Evolutionary conservation across 2,888 invertebrate genomes (phyloP), one percentile per base, ranked within the genome.

Genomic region (Zootermopsis nevadensis): DNA sequence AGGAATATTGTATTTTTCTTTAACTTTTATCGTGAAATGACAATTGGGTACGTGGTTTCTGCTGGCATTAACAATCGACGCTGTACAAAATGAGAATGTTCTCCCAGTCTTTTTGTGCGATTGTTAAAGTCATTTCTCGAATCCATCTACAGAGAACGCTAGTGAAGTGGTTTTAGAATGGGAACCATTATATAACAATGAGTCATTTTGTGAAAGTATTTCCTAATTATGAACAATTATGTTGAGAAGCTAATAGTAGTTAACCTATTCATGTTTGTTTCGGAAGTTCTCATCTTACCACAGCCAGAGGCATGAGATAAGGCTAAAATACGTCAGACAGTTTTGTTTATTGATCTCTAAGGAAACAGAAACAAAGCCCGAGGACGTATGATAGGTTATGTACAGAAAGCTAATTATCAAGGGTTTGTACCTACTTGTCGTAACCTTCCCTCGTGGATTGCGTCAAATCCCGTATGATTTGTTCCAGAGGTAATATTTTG

Each of bases 31-130:
- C 33, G 24, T 69, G 31, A 69, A 69, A 31, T 69, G 69, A 69
- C 69, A 69, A 69, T 69, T 69, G 69, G 24, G 22, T 69, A 31
- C 8, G 60, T 27, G 60, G n/a, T 60, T 60, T n/a, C n/a, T 60
- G 60, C 48, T 48, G 48, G 48, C 19, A 48, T 1, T 48, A 48
- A 48, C 48, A 48, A 15, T 48, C 48, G 19, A 19, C 1, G 48
- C 19, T 19, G n/a, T 60, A 60, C n/a, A 27, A 60, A 60, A 60
- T 60, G 2, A 12, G 60, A 27, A 3, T n/a, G n/a, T 53, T 12
- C 27, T 8, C 15, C 0, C 60, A 60, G 60, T 60, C 60, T 4
- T 60, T 60, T 27, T 4, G 1, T 15, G 19, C 19, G 48, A n/a
- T 2, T 60, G 7, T n/a, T 27, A 27, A 60, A 60, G 60, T 60